Conservation (phyloP, 2,113 vertebrate species). For the Pimephales promelas region DNA sequence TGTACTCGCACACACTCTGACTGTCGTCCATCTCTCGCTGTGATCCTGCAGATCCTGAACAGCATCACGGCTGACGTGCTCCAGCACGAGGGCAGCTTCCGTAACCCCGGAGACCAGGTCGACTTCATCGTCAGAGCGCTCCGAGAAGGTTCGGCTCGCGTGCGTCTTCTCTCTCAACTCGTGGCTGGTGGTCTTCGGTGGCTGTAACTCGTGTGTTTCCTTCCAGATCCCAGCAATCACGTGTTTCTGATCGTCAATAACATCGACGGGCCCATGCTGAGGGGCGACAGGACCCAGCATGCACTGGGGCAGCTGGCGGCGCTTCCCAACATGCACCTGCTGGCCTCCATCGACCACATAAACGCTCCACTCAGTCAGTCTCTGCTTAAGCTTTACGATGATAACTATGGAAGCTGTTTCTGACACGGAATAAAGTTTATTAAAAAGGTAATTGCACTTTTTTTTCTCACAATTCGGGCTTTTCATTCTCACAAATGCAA, state of each 20-base stretch:
- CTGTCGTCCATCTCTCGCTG: not conserved
- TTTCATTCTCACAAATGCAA: no score
- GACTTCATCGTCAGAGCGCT: conserved; percentile 85
- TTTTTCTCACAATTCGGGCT: no score
- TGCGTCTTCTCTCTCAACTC: not conserved
- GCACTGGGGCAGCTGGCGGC: conserved; percentile 91
- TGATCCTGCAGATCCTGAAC: conserved; percentile 83
- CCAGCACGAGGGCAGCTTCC: conserved; percentile 83
- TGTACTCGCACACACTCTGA: no score
- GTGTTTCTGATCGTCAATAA: conserved; percentile 94
- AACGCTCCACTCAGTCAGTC: conserved; percentile 91
- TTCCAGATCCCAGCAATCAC: conserved; percentile 83
- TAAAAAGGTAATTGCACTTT: no score
- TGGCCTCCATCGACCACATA: conserved; percentile 96
- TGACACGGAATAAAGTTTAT: no score
- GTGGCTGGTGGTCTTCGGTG: not conserved
- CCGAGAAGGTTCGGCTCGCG: conserved; percentile 77
- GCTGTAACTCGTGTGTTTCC: not conserved
- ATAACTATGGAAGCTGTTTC: no score
- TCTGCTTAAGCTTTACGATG: not conserved
- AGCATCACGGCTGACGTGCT: conserved; percentile 87
- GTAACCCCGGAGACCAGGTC: conserved; percentile 87
- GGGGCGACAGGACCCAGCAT: conserved; percentile 92
- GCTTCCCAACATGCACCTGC: conserved; percentile 83
- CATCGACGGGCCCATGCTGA: conserved; percentile 92